Evolutionary conservation across 2,888 invertebrate genomes (phyloP), one percentile per base, ranked within the genome.

Genomic region (Sacculina carcini): DNA sequence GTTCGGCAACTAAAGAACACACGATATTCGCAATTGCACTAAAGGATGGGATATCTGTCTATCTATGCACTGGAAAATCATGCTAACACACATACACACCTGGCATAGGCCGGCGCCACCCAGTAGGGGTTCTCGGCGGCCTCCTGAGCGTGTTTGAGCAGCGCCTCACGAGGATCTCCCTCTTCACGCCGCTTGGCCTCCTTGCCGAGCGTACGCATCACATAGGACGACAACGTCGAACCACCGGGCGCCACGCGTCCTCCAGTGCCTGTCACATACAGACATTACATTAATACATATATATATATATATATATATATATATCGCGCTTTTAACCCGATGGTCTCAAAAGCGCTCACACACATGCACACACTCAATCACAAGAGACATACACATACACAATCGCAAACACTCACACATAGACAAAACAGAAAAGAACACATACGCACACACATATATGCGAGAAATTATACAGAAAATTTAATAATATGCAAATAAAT

Each of bases 51-150:
- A 16, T 44, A 9, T 5, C 23, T 48, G 2, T 16, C 36, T 5
- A 21, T 5, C 14, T 16, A 36, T n/a, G 5, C 12, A n/a, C 14
- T 6, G n/a, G 5, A n/a, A 14, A 24, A 5, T 51, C 10, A 38
- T 34, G 28, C 50, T 46, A n/a, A n/a, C n/a, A n/a, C n/a, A n/a
- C n/a, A n/a, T n/a, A n/a, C 54, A 56, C 55, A 61, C 60, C 77
- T 80, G 48, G 78, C 75, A 61, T 89, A 89, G 1, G 89, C 89
- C 0, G 87, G 89, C 0, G 87, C 77, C 34, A 89, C 84, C 92
- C 92, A 96, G 63, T 87, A 90, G 0, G 94, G 94, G 71, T 94
- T 86, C 62, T 92, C 86, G 48, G 75, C 90, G 0, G 92, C 94
- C 2, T 87, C 89, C 62, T 92, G 86, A 0, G 94, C 94, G 64